Conservation (phyloP, 2,797 vertebrate genomes). For the Astyanax mexicanus region DNA sequence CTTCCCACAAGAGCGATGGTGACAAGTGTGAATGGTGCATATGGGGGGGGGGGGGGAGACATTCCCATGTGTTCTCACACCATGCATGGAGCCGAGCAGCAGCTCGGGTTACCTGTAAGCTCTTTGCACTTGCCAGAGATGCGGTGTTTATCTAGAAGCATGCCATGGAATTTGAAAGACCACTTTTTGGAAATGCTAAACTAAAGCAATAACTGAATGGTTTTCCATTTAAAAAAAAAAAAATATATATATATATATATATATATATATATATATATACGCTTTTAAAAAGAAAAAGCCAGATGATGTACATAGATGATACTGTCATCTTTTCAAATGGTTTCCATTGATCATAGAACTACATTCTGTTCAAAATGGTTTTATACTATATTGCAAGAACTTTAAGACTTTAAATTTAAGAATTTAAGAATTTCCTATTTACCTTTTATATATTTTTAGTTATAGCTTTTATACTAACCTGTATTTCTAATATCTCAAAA, state of each 20-base stretch:
- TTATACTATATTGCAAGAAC: background rate
- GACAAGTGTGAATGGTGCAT: slow-evolving; percentile 71
- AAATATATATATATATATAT: no score
- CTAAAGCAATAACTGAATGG: no score
- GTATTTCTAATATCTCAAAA: no score
- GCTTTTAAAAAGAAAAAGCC: no score
- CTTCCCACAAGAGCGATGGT: slow-evolving; percentile 68
- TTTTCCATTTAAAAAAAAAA: no score
- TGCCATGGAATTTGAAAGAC: slow-evolving; percentile 60
- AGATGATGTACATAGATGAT: no score
- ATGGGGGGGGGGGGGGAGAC: slow-evolving; percentile 37
- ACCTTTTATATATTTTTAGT: no score
- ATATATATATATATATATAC: no score
- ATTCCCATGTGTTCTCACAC: slow-evolving; percentile 66
- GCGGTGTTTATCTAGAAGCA: slow-evolving; percentile 75
- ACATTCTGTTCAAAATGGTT: background rate
- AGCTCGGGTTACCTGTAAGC: slow-evolving; percentile 73
- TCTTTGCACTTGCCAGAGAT: slow-evolving; percentile 70
- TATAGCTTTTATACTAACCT: no score
- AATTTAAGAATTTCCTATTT: no score
- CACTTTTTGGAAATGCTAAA: background rate
- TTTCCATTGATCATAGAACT: background rate
- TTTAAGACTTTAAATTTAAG: no score
- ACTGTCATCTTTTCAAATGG: no score
- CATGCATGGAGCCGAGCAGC: slow-evolving; percentile 10